Base-by-base conservation (phyloP, 2,888 invertebrate species). In the Eristalis pertinax region DNA sequence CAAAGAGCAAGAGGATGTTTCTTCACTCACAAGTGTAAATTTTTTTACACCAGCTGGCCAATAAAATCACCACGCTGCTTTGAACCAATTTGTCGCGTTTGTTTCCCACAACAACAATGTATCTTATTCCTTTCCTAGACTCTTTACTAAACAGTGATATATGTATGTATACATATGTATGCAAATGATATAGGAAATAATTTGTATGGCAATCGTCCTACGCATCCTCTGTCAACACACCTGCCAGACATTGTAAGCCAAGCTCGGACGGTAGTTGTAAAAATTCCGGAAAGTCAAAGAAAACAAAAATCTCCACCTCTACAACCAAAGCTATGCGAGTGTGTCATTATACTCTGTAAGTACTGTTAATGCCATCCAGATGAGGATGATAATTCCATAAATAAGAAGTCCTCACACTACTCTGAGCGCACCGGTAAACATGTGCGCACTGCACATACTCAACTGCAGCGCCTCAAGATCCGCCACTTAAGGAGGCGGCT, bases 351-450 rank as follows among this genome's bases (percentile, higher is more conserved):
- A 87, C 72, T 84, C 79, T 65, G 64, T 87, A 87, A 87, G 87
- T 87, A 87, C 87, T 87, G 87, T 87, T 87, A 87, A 87, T 87
- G 79, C 87, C 87, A 87, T 87, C 87, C 79, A 87, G 87, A 87
- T 87, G 87, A 87, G 72, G 79, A 84, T 87, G 87, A 87, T 87
- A 87, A 87, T 87, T 84, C 87, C 87, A 87, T 87, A 87, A 87
- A 87, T 83, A 87, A 87, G 68, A 87, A 87, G 84, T 87, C 84
- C 79, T 84, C 87, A 65, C 79, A 80, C 83, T 65, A 58, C 50
- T 72, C 63, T 63, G 65, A 22, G 75, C 43, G 67, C 76, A 76
- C 62, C 74, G 68, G 64, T 72, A 60, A 83, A 63, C 68, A 77
- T 78, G 50, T 50, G 63, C 68, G 76, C 64, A 35, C 24, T 70